These are phyloP conservation scores for Cyphotilapia sp. DNA, from an alignment of 2,113 vertebrate species.

Conservation along the genomic window DNA sequence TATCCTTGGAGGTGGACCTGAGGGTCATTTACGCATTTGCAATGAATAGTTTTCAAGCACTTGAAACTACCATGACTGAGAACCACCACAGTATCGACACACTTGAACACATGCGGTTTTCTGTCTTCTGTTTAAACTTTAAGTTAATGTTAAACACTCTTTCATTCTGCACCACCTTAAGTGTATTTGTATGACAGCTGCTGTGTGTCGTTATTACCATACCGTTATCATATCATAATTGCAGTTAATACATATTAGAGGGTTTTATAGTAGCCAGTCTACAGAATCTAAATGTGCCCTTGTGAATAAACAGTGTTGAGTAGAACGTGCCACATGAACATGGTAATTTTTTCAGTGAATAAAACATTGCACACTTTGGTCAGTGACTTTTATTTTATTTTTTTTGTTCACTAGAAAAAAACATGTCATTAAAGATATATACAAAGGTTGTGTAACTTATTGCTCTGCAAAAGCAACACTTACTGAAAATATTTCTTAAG, in stretches of 20 bases:
- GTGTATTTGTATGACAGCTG: not conserved
- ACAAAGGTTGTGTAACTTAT: not conserved
- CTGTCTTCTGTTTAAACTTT: not conserved
- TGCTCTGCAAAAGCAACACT: not conserved
- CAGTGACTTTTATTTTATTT: not conserved
- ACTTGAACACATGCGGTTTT: not conserved
- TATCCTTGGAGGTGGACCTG: not conserved
- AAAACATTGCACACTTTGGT: not conserved
- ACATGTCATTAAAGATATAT: not conserved
- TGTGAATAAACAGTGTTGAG: conserved; percentile 22
- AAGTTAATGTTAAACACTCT: not conserved
- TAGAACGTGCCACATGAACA: not conserved
- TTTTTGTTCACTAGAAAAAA: not conserved
- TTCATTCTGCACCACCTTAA: not conserved
- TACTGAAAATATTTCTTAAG: not conserved
- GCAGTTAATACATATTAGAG: not conserved
- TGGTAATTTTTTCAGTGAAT: not conserved
- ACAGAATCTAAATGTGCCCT: not conserved
- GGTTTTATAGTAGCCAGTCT: not conserved
- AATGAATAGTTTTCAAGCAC: not conserved
- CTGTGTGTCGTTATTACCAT: not conserved
- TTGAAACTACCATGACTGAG: not conserved
- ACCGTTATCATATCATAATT: not conserved
- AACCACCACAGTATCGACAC: not conserved
- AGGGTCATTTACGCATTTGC: not conserved